These are phyloP conservation scores for Sitta carolinensis DNA, from an alignment of 2,797 vertebrate species.

Conservation along the genomic window DNA sequence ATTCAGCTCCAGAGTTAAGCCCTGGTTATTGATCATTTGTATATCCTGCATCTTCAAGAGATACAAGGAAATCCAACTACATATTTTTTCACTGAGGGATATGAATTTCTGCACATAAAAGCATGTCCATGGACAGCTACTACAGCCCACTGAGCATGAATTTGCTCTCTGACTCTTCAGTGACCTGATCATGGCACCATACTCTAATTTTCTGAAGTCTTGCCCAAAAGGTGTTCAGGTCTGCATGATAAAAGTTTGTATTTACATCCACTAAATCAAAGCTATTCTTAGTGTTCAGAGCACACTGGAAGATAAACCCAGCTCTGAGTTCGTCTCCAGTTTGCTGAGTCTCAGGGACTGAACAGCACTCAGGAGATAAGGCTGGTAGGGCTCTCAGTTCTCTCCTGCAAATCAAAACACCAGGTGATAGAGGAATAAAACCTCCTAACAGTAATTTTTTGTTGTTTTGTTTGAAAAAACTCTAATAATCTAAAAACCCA, in stretches of 20 bases:
- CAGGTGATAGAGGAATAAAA: background rate
- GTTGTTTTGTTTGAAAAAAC: background rate
- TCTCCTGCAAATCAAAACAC: background rate
- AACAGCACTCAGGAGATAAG: background rate
- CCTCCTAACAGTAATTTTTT: background rate
- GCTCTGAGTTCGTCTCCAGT: background rate
- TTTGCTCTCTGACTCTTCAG: background rate
- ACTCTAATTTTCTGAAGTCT: background rate
- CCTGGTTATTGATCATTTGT: background rate
- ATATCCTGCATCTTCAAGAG: background rate
- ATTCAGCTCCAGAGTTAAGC: background rate
- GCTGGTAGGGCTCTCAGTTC: background rate
- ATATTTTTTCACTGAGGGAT: background rate
- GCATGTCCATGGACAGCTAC: background rate
- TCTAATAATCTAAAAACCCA: rapidly evolving
- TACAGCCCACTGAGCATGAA: background rate
- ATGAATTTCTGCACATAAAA: background rate
- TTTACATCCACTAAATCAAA: background rate
- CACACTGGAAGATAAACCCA: background rate
- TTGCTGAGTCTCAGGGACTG: background rate
- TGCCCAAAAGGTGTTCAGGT: background rate
- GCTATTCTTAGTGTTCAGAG: background rate
- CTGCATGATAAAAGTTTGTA: background rate
- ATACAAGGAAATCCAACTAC: background rate
- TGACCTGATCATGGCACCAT: background rate